These are phyloP conservation scores for Cephus nigrinus DNA, from an alignment of 2,888 invertebrate genomes.

Conservation along the genomic window DNA sequence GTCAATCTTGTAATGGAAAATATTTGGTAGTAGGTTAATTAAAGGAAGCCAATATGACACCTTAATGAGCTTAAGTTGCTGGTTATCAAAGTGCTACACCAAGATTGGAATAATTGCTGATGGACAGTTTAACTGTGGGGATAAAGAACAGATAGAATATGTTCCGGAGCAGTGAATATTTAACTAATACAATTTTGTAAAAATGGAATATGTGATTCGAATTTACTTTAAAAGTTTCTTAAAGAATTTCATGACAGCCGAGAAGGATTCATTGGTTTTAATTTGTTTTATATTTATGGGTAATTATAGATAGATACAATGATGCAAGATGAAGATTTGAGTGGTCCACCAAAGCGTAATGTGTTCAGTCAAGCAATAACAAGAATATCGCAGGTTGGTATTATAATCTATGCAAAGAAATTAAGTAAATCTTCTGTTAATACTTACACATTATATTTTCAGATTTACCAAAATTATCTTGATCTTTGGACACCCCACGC, in stretches of 20 bases:
- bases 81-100: background rate
- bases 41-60: background rate
- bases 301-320: constrained; percentile 59
- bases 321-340: constrained; percentile 80
- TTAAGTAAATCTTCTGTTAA: constrained; percentile 12
- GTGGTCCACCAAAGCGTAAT: constrained; percentile 72
- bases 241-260: background rate
- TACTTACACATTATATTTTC: constrained; percentile 23
- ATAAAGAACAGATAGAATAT: background rate
- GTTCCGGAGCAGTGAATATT: background rate
- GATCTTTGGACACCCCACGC: constrained; percentile 89
- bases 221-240: background rate
- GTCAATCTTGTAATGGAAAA: background rate
- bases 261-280: background rate
- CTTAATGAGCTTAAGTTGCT: background rate
- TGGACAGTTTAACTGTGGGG: background rate
- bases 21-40: background rate
- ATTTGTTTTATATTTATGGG: background rate
- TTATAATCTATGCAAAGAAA: constrained; percentile 13
- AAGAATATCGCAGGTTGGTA: constrained; percentile 73
- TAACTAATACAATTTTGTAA: background rate
- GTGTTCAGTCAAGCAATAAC: constrained; percentile 76
- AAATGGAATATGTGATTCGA: background rate
- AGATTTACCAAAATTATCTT: constrained; percentile 86
- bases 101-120: background rate